Evolutionary conservation across 2,888 invertebrate species (phyloP).

Genomic region (Spilosoma lubricipeda): DNA sequence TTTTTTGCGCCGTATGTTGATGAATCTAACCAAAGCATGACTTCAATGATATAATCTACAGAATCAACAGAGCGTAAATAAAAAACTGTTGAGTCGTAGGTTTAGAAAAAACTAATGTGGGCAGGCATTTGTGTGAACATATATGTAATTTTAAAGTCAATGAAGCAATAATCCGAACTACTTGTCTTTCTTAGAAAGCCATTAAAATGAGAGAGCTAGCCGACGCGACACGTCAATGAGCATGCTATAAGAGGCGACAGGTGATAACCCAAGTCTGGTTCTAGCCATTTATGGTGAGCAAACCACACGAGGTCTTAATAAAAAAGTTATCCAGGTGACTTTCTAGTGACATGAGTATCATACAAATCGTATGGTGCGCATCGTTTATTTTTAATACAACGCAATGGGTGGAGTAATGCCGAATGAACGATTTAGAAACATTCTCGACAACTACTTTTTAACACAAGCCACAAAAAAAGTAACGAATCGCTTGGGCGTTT

Average conservation of each 20-base stretch:
- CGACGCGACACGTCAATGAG: constrained; percentile 57
- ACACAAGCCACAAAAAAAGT: constrained; percentile 15
- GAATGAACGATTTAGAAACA: constrained; percentile 45
- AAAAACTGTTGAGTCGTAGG: constrained; percentile 6
- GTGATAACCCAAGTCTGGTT: constrained; percentile 71
- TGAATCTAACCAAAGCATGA: neutral
- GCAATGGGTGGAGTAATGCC: constrained; percentile 26
- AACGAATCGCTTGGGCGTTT: constrained; percentile 32
- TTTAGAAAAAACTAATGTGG: neutral
- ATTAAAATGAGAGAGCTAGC: constrained; percentile 76
- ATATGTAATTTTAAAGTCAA: neutral
- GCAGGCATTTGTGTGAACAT: neutral
- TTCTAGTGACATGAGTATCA: constrained; percentile 72
- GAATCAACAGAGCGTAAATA: constrained; percentile 19
- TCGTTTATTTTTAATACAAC: constrained; percentile 37
- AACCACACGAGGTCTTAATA: constrained; percentile 60
- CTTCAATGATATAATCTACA: constrained; percentile 5
- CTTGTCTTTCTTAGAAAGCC: constrained; percentile 60
- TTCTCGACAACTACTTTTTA: constrained; percentile 32
- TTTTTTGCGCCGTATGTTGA: constrained; percentile 5
- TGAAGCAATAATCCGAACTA: constrained; percentile 24
- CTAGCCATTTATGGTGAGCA: constrained; percentile 49
- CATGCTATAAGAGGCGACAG: constrained; percentile 67
- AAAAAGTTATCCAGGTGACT: constrained; percentile 70
- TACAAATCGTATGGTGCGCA: constrained; percentile 33